Evolutionary conservation across 92 coral and sea anemone genomes (phyloP).

Genomic region (Epizoanthus stellaris): DNA sequence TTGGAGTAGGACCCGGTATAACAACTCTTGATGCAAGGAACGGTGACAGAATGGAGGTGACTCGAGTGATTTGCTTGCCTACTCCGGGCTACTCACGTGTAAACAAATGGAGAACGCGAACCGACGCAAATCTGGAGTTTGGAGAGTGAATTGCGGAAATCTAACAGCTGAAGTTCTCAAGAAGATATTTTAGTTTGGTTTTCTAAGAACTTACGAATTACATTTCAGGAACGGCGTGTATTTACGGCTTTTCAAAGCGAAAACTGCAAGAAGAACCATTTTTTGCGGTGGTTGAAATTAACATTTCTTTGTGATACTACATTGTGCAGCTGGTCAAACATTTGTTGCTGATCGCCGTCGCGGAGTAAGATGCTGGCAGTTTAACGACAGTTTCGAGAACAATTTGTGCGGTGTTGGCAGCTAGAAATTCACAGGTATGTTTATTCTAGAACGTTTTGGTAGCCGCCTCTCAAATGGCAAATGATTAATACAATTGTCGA

Average conservation of each 20-base stretch:
- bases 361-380: not conserved
- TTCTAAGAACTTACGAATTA: not conserved
- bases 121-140: not conserved
- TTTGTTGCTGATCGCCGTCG: not conserved
- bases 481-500: too few relatives aligned
- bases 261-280: slow-evolving; percentile 16
- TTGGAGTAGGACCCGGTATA: not conserved
- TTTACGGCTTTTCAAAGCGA: not conserved
- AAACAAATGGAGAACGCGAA: not conserved
- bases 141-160: not conserved
- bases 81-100: not conserved
- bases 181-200: not conserved
- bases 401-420: not conserved
- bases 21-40: not conserved
- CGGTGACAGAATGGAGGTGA: not conserved
- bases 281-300: not conserved
- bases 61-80: not conserved
- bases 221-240: not conserved
- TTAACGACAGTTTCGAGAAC: not conserved
- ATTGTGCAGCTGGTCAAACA: not conserved
- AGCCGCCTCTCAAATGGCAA: too few relatives aligned
- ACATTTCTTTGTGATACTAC: not conserved
- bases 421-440: not conserved
- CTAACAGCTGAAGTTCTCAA: not conserved
- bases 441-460: not conserved